Conservation (phyloP, 2,797 vertebrate genomes). For the Allobates femoralis region DNA sequence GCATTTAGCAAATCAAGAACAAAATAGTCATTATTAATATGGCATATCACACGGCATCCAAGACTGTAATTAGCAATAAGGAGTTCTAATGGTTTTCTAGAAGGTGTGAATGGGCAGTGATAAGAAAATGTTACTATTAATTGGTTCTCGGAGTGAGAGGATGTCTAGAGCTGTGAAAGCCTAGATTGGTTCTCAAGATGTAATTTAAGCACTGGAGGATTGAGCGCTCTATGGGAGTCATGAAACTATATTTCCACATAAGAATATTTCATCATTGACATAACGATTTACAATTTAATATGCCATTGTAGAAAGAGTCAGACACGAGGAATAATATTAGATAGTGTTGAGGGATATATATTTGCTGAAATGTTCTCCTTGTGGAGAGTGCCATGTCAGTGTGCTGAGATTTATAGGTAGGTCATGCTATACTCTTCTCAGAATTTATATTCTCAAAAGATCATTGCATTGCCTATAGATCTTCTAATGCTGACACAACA, state of each 20-base stretch:
- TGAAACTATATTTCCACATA: constrained; percentile 18
- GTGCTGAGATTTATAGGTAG: no score
- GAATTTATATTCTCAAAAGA: no score
- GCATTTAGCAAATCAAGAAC: neutral
- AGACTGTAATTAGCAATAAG: constrained; percentile 10
- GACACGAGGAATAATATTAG: neutral
- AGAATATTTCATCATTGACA: neutral
- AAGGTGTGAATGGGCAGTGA: constrained; percentile 10
- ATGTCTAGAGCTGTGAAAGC: neutral
- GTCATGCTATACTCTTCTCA: no score
- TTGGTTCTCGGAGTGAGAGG: neutral
- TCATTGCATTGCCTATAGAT: no score
- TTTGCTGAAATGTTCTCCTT: neutral
- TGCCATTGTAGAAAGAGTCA: neutral
- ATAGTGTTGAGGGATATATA: neutral
- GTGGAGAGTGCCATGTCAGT: no score
- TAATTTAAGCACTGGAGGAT: neutral
- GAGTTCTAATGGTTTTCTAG: neutral
- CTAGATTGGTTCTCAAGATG: neutral
- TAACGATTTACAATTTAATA: neutral
- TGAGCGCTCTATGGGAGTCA: constrained; percentile 1
- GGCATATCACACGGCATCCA: neutral
- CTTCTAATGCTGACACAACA: no score
- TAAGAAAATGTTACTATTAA: neutral
- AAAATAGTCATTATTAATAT: neutral